A percentile compares a stretch with the other conserved stretches of the same genome.
phyloP scores from a whole-genome alignment of 2,888 invertebrate species.

The Anaspis maculata region DNA sequence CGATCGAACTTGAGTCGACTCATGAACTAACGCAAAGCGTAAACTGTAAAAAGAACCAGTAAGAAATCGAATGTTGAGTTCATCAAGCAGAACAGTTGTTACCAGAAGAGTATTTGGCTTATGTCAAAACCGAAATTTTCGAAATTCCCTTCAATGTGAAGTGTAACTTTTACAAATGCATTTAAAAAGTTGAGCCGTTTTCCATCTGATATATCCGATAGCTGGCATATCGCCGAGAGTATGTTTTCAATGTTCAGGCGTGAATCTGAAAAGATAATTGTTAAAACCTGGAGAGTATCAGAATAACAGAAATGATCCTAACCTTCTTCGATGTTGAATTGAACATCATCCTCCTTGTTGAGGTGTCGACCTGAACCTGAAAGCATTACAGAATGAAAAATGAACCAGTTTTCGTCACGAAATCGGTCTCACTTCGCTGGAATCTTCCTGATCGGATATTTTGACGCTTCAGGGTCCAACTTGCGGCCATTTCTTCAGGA shows the following conservation, averaged over 20 bases:
- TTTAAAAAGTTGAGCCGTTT: conserved; percentile 81
- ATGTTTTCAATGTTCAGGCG: conserved; percentile 58
- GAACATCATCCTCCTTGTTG: conserved; percentile 33
- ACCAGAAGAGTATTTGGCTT: conserved; percentile 80
- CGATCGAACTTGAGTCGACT: conserved; percentile 83
- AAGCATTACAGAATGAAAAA: too few species aligned
- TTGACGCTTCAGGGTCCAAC: conserved; percentile 47
- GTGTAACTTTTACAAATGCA: conserved; percentile 73
- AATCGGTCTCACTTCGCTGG: conserved; percentile 39
- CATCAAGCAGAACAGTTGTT: conserved; percentile 21
- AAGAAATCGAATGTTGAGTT: conserved; percentile 2
- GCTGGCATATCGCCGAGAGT: conserved; percentile 53
- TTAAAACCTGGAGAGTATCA: conserved; percentile 2
- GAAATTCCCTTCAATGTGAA: conserved; percentile 52
- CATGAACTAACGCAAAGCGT: conserved; percentile 74
- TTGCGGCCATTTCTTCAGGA: conserved; percentile 42
- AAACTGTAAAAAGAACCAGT: conserved; percentile 56
- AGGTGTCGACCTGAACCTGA: conserved; percentile 8
- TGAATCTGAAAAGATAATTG: conserved; percentile 35
- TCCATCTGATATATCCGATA: conserved; percentile 57
- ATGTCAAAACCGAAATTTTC: conserved; percentile 61
- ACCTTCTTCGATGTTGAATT: conserved; percentile 48
- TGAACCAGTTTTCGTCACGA: too few species aligned
- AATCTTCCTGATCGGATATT: conserved; percentile 43
- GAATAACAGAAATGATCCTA: conserved; percentile 10